Evolutionary conservation across 2,113 vertebrate species (phyloP).

Genomic region (Perognathus longimembris): DNA sequence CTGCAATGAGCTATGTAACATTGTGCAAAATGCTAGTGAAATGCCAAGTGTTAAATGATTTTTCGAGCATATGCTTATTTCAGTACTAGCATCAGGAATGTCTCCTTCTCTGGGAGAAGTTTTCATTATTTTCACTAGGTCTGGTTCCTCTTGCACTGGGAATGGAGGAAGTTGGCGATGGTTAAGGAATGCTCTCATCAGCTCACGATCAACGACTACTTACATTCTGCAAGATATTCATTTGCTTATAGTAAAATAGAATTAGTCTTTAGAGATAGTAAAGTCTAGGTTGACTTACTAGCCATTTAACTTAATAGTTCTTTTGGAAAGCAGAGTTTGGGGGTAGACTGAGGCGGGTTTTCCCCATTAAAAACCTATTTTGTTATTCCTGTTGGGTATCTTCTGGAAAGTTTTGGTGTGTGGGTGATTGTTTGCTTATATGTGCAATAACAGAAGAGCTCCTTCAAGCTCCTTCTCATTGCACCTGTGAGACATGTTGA

Average conservation of each 20-base stretch:
- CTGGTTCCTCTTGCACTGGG: conserved; percentile 54
- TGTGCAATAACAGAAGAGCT: conserved; percentile 58
- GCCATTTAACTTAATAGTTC: conserved; percentile 68
- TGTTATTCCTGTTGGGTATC: conserved; percentile 71
- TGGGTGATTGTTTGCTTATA: conserved; percentile 73
- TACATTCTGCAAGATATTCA: conserved; percentile 48
- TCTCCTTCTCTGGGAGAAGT: conserved; percentile 34
- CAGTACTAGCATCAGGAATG: background rate
- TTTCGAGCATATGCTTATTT: conserved; percentile 48
- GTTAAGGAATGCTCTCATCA: conserved; percentile 9
- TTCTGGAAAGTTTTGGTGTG: conserved; percentile 66
- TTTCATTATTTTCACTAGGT: background rate
- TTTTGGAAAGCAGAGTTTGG: conserved; percentile 72
- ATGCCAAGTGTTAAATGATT: background rate
- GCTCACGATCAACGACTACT: background rate
- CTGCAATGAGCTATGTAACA: background rate
- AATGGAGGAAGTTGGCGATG: background rate
- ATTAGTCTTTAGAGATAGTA: conserved; percentile 47
- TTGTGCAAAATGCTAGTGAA: background rate
- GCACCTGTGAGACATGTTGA: conserved; percentile 53
- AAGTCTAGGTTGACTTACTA: too few relatives aligned
- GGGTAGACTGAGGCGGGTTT: conserved; percentile 76
- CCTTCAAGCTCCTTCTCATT: conserved; percentile 67
- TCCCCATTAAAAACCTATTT: conserved; percentile 75
- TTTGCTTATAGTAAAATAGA: conserved; percentile 60